Percentiles rank a stretch among this genome's conserved stretches.
These are phyloP conservation scores for Macropis europaea DNA, from an alignment of 2,888 invertebrate species.

Conservation along the genomic window DNA sequence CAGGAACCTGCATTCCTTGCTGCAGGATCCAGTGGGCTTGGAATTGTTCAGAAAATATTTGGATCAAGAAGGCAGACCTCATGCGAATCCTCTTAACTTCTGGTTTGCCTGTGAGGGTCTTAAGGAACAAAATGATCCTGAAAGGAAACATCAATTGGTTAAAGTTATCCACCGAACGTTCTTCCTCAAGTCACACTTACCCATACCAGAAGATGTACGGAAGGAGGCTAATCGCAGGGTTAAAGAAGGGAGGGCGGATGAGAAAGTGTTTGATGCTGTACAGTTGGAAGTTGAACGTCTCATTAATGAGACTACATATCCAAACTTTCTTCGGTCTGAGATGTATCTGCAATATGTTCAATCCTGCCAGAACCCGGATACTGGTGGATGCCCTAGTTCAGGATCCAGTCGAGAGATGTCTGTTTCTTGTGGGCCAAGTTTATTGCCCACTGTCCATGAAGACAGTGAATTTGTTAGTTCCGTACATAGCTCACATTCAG, in stretches of 20 bases:
- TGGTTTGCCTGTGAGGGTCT: slow-evolving; percentile 96
- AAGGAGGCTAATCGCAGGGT: slow-evolving; percentile 88
- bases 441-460: slow-evolving; percentile 92
- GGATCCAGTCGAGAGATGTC: slow-evolving; percentile 77
- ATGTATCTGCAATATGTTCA: slow-evolving; percentile 93
- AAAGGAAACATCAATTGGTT: slow-evolving; percentile 87
- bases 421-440: slow-evolving; percentile 81
- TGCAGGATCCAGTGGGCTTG: slow-evolving; percentile 94
- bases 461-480: slow-evolving; percentile 86
- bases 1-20: slow-evolving; percentile 89
- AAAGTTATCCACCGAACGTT: slow-evolving; percentile 90
- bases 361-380: slow-evolving; percentile 82
- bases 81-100: slow-evolving; percentile 92
- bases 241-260: slow-evolving; percentile 86
- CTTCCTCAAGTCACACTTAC: slow-evolving; percentile 90
- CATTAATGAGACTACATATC: slow-evolving; percentile 94
- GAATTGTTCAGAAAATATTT: slow-evolving; percentile 92
- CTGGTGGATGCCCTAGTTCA: slow-evolving; percentile 75
- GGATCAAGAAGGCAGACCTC: slow-evolving; percentile 88
- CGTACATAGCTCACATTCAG: slow-evolving; percentile 70
- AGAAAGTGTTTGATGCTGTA: slow-evolving; percentile 92
- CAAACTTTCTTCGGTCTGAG: slow-evolving; percentile 95
- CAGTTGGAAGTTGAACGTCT: slow-evolving; percentile 91
- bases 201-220: slow-evolving; percentile 90
- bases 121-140: slow-evolving; percentile 89